These are phyloP conservation scores for Coluber constrictor DNA, from an alignment of 2,797 vertebrate species.

Conservation along the genomic window DNA sequence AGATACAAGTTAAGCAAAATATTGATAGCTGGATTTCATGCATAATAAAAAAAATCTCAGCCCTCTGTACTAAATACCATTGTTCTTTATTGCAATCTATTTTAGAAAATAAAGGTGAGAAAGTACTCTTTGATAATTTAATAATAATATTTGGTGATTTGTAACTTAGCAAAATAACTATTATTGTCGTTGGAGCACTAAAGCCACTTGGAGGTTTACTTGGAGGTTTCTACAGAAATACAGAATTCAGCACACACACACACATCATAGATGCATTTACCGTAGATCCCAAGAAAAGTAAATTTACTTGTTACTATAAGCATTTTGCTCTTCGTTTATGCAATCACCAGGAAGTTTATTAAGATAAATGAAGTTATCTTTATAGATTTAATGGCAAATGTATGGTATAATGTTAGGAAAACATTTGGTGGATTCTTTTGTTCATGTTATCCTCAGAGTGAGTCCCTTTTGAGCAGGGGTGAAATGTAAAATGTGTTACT, in stretches of 20 bases:
- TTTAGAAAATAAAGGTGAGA: neutral
- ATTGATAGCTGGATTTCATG: constrained; percentile 15
- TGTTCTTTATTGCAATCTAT: neutral
- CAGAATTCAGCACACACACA: neutral
- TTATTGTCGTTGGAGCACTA: neutral
- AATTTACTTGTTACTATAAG: neutral
- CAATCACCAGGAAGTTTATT: neutral
- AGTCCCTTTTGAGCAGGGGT: too few species aligned
- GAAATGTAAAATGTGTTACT: too few species aligned
- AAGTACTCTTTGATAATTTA: neutral
- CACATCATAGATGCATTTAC: too few species aligned
- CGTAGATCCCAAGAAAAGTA: neutral
- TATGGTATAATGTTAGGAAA: neutral
- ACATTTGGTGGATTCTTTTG: too few species aligned
- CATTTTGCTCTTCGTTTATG: neutral
- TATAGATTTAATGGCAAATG: neutral
- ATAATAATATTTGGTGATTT: neutral
- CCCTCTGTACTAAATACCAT: neutral
- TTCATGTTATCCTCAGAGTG: too few species aligned
- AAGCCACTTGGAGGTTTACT: neutral
- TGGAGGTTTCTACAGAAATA: neutral
- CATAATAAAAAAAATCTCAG: neutral
- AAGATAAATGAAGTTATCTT: neutral
- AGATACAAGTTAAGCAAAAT: neutral
- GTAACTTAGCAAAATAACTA: neutral